Percentiles rank a stretch among this genome's conserved stretches.
phyloP scores from a whole-genome alignment of 1,140 invertebrate genomes.

The Octopus bimaculoides region DNA sequence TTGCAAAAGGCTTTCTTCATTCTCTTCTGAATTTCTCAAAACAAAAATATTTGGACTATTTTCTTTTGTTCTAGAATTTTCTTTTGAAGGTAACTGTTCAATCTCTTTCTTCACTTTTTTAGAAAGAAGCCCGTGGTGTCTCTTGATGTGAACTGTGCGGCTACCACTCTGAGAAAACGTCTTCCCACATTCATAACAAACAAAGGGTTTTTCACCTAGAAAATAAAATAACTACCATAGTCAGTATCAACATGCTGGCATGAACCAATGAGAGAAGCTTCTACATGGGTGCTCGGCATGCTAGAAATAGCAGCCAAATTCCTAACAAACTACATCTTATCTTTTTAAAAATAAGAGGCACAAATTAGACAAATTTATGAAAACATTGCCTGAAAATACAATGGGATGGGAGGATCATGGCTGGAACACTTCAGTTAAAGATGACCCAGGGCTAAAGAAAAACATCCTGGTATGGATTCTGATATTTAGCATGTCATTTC shows the following conservation, averaged over 20 bases:
- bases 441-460: too few relatives aligned
- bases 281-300: too few relatives aligned
- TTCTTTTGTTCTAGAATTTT: background rate
- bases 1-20: background rate
- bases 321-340: too few relatives aligned
- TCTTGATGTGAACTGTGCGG: constrained; percentile 38
- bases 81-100: background rate
- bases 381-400: too few relatives aligned
- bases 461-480: too few relatives aligned
- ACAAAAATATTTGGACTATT: background rate
- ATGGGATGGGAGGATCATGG: too few relatives aligned
- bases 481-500: too few relatives aligned
- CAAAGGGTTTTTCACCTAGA: constrained; percentile 57
- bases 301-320: too few relatives aligned
- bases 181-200: constrained; percentile 45
- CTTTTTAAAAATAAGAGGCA: too few relatives aligned
- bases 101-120: constrained; percentile 15
- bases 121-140: constrained; percentile 28
- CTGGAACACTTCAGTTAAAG: too few relatives aligned
- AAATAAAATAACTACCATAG: background rate
- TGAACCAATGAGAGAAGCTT: background rate
- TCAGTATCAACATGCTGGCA: too few relatives aligned
- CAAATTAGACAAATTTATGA: too few relatives aligned
- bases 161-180: constrained; percentile 49
- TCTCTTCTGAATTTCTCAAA: background rate